phyloP scores from a whole-genome alignment of 1,140 invertebrate genomes.

The silkworm (Bombyx mori) region DNA sequence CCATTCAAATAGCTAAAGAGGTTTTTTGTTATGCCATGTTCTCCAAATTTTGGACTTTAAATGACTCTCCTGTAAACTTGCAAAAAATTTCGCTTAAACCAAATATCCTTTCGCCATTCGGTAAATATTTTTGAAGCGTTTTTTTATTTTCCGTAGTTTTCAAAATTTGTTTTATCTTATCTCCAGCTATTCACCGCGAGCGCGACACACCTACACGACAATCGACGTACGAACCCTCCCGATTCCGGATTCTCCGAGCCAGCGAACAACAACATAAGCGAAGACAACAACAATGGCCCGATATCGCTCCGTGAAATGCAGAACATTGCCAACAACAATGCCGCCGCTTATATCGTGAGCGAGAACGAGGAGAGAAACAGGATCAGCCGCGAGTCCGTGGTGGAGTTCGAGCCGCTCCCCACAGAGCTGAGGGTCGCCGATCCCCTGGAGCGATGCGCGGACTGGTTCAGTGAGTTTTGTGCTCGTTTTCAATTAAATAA shows the following conservation, averaged over 20 bases:
- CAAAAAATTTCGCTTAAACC: no score
- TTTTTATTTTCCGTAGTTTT: neutral
- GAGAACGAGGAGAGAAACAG: constrained; percentile 59
- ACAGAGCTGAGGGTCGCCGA: constrained; percentile 36
- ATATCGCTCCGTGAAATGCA: constrained; percentile 70
- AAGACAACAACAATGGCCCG: constrained; percentile 71
- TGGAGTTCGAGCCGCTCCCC: constrained; percentile 59
- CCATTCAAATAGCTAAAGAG: no score
- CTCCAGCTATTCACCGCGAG: constrained; percentile 51
- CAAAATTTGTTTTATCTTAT: neutral
- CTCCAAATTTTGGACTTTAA: no score
- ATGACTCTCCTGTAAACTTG: no score
- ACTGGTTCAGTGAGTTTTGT: constrained; percentile 55
- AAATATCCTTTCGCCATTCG: no score
- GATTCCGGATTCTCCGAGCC: constrained; percentile 60
- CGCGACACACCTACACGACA: constrained; percentile 47
- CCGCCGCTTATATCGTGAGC: constrained; percentile 63
- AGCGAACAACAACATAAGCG: constrained; percentile 58
- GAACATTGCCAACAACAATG: constrained; percentile 72
- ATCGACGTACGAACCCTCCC: constrained; percentile 41
- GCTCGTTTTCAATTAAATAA: neutral
- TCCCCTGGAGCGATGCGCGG: constrained; percentile 46
- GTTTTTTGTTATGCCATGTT: no score
- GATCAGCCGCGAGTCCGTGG: constrained; percentile 52
- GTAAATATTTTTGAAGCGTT: no score